phyloP scores from a whole-genome alignment of 2,888 invertebrate species.

The Nomada flava region DNA sequence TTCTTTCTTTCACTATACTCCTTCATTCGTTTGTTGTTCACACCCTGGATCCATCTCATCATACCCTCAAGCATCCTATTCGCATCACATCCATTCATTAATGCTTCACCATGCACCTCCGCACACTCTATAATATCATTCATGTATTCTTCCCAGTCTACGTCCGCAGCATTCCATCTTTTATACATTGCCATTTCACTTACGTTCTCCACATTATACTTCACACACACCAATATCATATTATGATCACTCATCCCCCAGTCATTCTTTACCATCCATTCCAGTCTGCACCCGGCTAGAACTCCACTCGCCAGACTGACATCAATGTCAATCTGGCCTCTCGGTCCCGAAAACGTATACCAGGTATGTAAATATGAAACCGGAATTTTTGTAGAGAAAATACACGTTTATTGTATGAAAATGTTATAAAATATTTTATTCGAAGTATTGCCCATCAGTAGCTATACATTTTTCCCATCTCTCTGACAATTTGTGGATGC shows the following conservation, averaged over 20 bases:
- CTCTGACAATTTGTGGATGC: too few species aligned
- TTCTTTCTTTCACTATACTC: background rate
- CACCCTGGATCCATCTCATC: background rate
- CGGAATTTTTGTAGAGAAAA: too few species aligned
- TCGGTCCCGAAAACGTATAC: background rate
- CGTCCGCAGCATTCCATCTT: background rate
- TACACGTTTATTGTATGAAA: too few species aligned
- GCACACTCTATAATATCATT: background rate
- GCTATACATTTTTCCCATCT: too few species aligned
- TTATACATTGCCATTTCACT: background rate
- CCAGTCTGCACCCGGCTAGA: background rate
- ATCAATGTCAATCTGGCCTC: conserved; percentile 25
- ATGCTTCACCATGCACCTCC: too few species aligned
- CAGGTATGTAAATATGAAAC: too few species aligned
- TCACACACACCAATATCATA: background rate
- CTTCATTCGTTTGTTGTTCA: background rate
- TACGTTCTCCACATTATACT: background rate
- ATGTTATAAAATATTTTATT: too few species aligned
- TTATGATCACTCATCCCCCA: conserved; percentile 28
- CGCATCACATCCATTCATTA: background rate
- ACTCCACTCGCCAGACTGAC: conserved; percentile 1
- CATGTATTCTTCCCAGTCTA: background rate
- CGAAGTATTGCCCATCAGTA: too few species aligned
- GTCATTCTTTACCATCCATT: conserved; percentile 11
- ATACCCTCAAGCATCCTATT: background rate